These are phyloP conservation scores for Sarcophaga rosellei DNA, from an alignment of 2,888 invertebrate genomes.

Conservation along the genomic window DNA sequence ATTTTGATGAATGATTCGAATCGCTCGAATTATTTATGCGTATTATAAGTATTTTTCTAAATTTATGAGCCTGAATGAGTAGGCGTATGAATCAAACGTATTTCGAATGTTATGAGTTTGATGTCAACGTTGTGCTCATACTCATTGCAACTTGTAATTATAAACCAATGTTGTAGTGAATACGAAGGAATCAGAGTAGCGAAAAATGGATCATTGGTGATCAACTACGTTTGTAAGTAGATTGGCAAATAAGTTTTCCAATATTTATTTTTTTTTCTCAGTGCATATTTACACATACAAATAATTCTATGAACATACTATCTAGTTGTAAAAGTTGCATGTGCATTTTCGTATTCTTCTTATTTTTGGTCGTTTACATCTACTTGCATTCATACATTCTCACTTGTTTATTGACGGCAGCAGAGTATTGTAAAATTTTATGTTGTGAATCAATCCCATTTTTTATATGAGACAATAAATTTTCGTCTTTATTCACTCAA, in stretches of 20 bases:
- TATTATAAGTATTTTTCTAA: too few species aligned
- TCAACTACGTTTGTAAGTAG: too few species aligned
- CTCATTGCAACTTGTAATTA: too few species aligned
- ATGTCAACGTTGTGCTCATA: too few species aligned
- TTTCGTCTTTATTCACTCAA: slow-evolving; percentile 65
- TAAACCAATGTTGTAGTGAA: too few species aligned
- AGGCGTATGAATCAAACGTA: too few species aligned
- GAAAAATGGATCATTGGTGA: too few species aligned
- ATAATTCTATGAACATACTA: slow-evolving; percentile 52
- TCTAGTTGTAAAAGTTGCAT: slow-evolving; percentile 21
- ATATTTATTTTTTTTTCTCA: slow-evolving; percentile 15
- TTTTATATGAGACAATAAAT: slow-evolving; percentile 66
- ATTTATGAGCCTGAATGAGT: too few species aligned
- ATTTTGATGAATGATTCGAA: too few species aligned
- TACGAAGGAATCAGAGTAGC: too few species aligned
- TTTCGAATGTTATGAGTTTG: too few species aligned
- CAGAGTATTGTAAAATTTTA: slow-evolving; percentile 60
- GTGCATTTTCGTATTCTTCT: not conserved
- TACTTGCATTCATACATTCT: not conserved
- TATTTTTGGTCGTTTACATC: not conserved
- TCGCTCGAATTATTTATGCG: too few species aligned
- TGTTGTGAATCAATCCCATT: slow-evolving; percentile 61
- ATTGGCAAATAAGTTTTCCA: not conserved
- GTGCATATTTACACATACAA: slow-evolving; percentile 22
- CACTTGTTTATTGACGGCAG: slow-evolving; percentile 21